Evolutionary conservation across 2,797 vertebrate species (phyloP).

Genomic region (Furcifer pardalis): DNA sequence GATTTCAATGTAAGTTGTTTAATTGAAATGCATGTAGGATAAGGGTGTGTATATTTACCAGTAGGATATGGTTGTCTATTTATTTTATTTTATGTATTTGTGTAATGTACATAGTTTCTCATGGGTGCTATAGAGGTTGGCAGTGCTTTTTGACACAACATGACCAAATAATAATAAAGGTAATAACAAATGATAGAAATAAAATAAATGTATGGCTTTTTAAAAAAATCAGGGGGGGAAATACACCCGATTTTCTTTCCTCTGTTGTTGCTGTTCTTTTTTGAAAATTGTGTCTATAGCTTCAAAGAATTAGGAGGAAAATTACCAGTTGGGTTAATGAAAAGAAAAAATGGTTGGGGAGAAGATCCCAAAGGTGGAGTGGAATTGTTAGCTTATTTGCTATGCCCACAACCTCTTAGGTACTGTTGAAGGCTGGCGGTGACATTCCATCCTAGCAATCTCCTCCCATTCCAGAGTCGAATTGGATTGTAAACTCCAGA

Average conservation of each 20-base stretch:
- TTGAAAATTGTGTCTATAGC: background rate
- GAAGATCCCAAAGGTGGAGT: accelerated
- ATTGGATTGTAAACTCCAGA: background rate
- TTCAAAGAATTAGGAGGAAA: background rate
- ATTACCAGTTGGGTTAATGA: background rate
- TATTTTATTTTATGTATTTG: slow-evolving; percentile 1
- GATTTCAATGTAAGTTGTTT: background rate
- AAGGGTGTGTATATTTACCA: background rate
- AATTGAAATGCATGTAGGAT: background rate
- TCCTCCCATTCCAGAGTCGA: accelerated
- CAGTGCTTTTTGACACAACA: background rate
- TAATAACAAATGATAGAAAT: background rate
- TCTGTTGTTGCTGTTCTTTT: background rate
- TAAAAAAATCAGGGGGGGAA: too few relatives aligned
- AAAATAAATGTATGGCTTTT: background rate
- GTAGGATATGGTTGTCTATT: background rate
- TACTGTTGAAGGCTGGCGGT: too few relatives aligned
- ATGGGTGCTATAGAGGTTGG: background rate
- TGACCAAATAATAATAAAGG: background rate
- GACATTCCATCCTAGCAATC: background rate
- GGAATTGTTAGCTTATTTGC: slow-evolving; percentile 22
- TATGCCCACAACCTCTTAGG: background rate
- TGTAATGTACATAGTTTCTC: background rate
- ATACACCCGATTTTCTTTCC: background rate
- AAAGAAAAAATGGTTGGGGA: accelerated